phyloP scores from a whole-genome alignment of 30 jellyfish, hydroid and myxozoan genomes.

The Pelagia noctiluca region DNA sequence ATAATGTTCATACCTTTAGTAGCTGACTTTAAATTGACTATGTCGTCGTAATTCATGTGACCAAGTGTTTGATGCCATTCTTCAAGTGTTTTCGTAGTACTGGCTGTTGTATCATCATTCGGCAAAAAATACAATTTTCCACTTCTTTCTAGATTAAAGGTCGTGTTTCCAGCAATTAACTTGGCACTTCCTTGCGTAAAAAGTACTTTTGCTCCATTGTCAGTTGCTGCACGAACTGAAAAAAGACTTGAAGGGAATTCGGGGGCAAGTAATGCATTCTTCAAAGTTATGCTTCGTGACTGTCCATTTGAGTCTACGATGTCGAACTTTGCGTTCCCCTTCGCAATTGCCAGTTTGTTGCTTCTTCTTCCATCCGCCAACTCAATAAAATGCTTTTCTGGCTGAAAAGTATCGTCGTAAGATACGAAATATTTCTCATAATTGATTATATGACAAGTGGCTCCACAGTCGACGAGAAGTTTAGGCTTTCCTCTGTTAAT shows the following conservation, averaged over 20 bases:
- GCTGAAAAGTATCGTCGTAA: slow-evolving; percentile 11
- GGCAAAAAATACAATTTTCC: slow-evolving; percentile 59
- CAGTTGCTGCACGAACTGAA: slow-evolving; percentile 68
- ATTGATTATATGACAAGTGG: slow-evolving; percentile 26
- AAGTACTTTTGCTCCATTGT: slow-evolving; percentile 26
- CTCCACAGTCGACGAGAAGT: slow-evolving; percentile 64
- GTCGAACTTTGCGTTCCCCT: slow-evolving; percentile 55
- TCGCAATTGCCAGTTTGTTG: slow-evolving; percentile 60
- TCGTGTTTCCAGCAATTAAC: slow-evolving; percentile 7
- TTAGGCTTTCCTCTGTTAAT: neutral
- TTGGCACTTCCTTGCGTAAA: slow-evolving; percentile 26
- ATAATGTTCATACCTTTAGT: slow-evolving; percentile 56
- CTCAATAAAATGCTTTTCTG: slow-evolving; percentile 4
- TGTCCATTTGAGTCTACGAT: slow-evolving; percentile 36
- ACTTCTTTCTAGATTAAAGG: slow-evolving; percentile 23
- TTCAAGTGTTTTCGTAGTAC: slow-evolving; percentile 29
- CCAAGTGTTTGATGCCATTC: slow-evolving; percentile 64
- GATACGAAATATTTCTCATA: neutral
- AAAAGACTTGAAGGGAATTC: slow-evolving; percentile 46
- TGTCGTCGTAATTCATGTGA: slow-evolving; percentile 57
- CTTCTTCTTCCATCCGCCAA: slow-evolving; percentile 57
- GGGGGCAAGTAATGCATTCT: slow-evolving; percentile 61
- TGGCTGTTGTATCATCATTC: slow-evolving; percentile 11
- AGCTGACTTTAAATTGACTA: slow-evolving; percentile 14
- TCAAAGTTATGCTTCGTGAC: slow-evolving; percentile 31